A percentile compares a stretch with the other conserved stretches of the same genome.
Conservation (phyloP, 2,797 vertebrate genomes). For the Esox lucius region DNA sequence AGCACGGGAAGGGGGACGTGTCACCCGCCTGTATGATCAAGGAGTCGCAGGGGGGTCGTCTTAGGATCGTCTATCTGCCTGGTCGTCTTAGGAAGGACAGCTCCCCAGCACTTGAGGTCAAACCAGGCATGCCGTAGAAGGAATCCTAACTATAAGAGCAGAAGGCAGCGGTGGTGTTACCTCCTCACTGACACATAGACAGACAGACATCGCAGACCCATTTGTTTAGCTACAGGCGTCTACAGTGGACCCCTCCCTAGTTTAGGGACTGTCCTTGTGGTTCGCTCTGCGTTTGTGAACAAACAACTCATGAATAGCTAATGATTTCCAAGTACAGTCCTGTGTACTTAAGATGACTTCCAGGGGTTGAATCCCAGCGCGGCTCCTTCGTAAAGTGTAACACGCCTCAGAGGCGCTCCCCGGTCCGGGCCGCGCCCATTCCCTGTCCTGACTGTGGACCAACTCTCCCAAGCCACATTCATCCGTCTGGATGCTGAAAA, state of each 20-base stretch:
- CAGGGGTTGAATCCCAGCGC: neutral
- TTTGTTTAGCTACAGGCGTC: neutral
- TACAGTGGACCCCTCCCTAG: conserved; percentile 5
- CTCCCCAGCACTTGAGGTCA: conserved; percentile 17
- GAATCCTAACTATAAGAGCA: conserved; percentile 43
- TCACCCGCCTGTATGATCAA: conserved; percentile 19
- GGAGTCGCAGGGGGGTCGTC: conserved; percentile 21
- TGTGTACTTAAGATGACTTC: neutral
- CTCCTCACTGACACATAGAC: conserved; percentile 30
- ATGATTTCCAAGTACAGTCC: neutral
- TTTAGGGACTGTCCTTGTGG: neutral
- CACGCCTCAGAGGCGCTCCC: too few species aligned
- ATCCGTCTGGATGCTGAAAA: conserved; percentile 46
- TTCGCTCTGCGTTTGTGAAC: neutral
- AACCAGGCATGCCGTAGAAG: conserved; percentile 28
- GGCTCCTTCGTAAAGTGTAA: too few species aligned
- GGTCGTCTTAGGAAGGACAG: conserved; percentile 37
- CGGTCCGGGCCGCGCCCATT: too few species aligned
- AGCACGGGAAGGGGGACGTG: conserved; percentile 19
- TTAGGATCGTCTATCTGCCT: conserved; percentile 20
- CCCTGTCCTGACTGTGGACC: conserved; percentile 13
- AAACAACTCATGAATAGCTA: conserved; percentile 8
- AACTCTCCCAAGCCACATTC: conserved; percentile 26
- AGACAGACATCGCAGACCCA: conserved; percentile 15
- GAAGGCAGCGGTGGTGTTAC: conserved; percentile 13